Evolutionary conservation across 2,797 vertebrate genomes (phyloP).

Genomic region (Decapterus maruadsi): DNA sequence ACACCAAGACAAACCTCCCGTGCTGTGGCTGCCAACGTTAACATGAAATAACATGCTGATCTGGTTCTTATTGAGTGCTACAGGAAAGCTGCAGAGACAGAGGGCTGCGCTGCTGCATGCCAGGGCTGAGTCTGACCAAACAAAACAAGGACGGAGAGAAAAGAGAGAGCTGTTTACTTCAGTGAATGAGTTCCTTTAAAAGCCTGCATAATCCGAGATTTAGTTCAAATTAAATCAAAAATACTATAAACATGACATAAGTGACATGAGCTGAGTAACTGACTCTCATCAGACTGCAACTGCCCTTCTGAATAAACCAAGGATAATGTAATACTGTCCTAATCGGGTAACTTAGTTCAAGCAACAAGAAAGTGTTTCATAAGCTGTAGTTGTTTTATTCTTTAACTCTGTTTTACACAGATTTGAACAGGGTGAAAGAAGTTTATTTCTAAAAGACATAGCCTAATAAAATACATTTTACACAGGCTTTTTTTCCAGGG

Average conservation of each 20-base stretch:
- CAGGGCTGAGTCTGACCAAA: slow-evolving; percentile 15
- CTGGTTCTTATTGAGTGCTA: slow-evolving; percentile 18
- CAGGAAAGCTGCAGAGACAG: slow-evolving; percentile 26
- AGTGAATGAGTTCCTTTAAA: neutral
- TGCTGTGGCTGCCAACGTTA: slow-evolving; percentile 43
- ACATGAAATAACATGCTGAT: slow-evolving; percentile 35
- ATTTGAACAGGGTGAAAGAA: too few relatives aligned
- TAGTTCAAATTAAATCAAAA: neutral
- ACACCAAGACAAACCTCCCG: slow-evolving; percentile 52
- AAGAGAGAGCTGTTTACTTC: neutral
- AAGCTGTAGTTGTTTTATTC: neutral
- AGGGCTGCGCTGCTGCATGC: slow-evolving; percentile 21
- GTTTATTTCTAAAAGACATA: neutral
- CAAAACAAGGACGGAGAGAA: slow-evolving; percentile 8
- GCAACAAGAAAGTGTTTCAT: neutral
- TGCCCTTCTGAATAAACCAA: neutral
- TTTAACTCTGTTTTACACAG: neutral
- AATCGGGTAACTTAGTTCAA: neutral
- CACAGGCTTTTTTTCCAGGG: neutral
- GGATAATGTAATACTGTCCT: neutral
- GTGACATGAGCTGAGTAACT: neutral
- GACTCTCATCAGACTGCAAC: neutral
- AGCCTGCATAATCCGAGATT: neutral
- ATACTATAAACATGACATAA: neutral
- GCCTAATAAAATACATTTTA: neutral